These are phyloP conservation scores for Mesembrinibis cayennensis DNA, from an alignment of 2,113 vertebrate species.

Conservation along the genomic window DNA sequence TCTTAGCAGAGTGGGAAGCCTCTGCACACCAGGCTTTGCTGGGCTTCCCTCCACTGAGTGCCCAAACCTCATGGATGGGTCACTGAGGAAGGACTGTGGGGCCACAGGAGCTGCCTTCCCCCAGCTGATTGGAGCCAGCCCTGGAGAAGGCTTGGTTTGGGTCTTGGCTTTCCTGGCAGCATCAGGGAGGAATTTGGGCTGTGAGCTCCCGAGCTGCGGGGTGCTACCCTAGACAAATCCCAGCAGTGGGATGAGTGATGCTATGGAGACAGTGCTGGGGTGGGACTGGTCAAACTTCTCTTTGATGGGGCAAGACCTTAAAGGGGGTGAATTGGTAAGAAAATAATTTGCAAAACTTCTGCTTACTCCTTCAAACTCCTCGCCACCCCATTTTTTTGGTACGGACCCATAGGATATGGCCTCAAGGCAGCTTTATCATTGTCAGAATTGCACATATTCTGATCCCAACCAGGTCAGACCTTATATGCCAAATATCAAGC, in stretches of 20 bases:
- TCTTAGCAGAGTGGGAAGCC: not conserved
- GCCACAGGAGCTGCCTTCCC: not conserved
- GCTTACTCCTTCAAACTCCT: not conserved
- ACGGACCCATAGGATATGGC: fast-evolving
- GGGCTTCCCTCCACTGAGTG: fast-evolving
- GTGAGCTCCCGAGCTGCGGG: not conserved
- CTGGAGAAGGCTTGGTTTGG: not conserved
- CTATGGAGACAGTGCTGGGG: not conserved
- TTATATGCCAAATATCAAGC: not conserved
- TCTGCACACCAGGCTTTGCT: not conserved
- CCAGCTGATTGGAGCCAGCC: not conserved
- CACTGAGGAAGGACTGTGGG: not conserved
- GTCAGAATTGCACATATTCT: not conserved
- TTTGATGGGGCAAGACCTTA: not conserved
- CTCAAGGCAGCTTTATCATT: not conserved
- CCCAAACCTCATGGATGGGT: not conserved
- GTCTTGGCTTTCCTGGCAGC: not conserved
- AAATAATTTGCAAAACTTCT: not conserved
- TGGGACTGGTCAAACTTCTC: not conserved
- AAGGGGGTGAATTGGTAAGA: not conserved
- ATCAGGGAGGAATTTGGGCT: not conserved
- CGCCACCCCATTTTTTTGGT: fast-evolving
- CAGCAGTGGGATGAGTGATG: not conserved
- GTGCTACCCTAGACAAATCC: not conserved
- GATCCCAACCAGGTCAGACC: not conserved